These are phyloP conservation scores for Leptinotarsa haldemani DNA, from an alignment of 2,888 invertebrate species.

Conservation along the genomic window DNA sequence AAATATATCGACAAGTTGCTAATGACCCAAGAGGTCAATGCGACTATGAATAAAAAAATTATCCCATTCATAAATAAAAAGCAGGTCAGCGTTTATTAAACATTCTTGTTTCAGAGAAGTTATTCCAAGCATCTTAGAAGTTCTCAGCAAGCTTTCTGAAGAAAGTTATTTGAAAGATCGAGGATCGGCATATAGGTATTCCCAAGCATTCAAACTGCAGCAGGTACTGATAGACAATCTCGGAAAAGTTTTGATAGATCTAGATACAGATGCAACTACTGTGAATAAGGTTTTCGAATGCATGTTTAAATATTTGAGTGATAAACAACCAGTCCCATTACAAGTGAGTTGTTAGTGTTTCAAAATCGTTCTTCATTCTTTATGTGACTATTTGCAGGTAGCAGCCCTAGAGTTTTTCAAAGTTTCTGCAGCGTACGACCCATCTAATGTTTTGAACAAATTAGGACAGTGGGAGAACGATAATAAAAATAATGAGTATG, in stretches of 20 bases:
- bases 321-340: conserved; percentile 72
- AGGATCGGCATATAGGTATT: conserved; percentile 70
- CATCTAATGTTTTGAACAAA: conserved; percentile 56
- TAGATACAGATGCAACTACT: conserved; percentile 66
- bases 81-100: conserved; percentile 3
- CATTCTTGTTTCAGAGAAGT: conserved; percentile 71
- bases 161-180: conserved; percentile 73
- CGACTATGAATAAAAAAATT: too few species aligned
- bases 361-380: not conserved
- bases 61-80: not conserved
- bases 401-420: conserved; percentile 70
- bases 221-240: conserved; percentile 67
- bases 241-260: conserved; percentile 65
- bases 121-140: conserved; percentile 72
- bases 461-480: conserved; percentile 40
- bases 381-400: conserved; percentile 61
- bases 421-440: conserved; percentile 67
- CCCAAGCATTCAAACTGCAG: conserved; percentile 72
- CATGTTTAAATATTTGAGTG: conserved; percentile 70
- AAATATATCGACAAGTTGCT: too few species aligned
- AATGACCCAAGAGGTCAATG: too few species aligned
- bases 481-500: conserved; percentile 44
- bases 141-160: conserved; percentile 68
- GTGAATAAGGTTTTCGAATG: conserved; percentile 65
- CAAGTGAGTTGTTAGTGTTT: conserved; percentile 68